Conservation (phyloP, 2,797 vertebrate species). For the Tangara arthus region DNA sequence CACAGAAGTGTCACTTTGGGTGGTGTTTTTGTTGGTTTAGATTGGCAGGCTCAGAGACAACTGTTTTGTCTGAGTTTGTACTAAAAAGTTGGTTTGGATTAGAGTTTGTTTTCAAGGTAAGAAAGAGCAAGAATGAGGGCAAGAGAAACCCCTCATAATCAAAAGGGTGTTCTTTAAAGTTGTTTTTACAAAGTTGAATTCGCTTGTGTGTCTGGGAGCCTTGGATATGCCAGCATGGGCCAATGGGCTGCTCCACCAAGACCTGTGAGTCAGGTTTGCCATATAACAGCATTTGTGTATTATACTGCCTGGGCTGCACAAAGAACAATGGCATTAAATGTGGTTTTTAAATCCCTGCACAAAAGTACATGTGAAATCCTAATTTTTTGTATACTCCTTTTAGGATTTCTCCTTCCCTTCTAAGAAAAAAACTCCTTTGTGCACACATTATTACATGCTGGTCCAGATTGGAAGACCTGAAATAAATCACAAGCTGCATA, state of each 20-base stretch:
- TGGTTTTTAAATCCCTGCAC: neutral
- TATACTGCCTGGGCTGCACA: neutral
- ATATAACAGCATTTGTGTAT: neutral
- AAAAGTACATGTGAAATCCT: neutral
- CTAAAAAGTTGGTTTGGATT: neutral
- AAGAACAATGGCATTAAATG: neutral
- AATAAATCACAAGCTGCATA: neutral
- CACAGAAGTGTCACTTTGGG: neutral
- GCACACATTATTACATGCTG: accelerated
- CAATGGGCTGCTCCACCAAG: accelerated
- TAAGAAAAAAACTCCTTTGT: accelerated
- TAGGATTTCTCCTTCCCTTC: neutral
- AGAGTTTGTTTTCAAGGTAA: neutral
- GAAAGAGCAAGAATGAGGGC: neutral
- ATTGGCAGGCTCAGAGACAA: neutral
- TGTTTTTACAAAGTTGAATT: neutral
- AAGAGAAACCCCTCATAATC: neutral
- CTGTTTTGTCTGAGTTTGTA: neutral
- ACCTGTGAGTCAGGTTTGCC: neutral
- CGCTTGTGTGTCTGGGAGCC: neutral
- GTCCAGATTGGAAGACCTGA: neutral
- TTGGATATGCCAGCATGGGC: neutral
- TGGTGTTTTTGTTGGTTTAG: neutral
- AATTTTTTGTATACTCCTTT: neutral
- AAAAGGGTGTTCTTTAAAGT: neutral